Evolutionary conservation across 2,797 vertebrate species (phyloP).

Genomic region (Chiroxiphia lanceolata): DNA sequence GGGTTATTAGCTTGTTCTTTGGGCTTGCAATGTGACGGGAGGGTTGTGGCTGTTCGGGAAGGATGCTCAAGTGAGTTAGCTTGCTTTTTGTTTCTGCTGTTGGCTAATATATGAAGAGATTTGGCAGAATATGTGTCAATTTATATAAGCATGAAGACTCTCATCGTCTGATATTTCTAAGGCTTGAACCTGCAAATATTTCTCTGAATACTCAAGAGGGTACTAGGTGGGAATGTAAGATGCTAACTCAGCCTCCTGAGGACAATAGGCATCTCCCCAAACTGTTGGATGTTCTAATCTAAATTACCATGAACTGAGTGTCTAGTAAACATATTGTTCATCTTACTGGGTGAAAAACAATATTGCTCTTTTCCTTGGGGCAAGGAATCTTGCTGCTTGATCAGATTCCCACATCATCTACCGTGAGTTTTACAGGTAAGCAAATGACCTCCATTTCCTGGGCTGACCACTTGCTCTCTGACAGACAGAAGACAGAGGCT

Average conservation of each 20-base stretch:
- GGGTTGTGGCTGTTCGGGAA: not conserved
- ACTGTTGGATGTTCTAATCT: not conserved
- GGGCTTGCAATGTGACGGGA: not conserved
- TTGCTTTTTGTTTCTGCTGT: not conserved
- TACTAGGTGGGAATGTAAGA: not conserved
- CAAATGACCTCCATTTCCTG: fast-evolving
- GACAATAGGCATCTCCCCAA: not conserved
- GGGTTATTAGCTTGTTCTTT: not conserved
- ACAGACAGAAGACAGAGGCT: not conserved
- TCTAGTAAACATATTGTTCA: not conserved
- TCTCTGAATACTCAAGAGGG: not conserved
- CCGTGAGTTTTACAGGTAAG: not conserved
- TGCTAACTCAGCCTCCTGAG: not conserved
- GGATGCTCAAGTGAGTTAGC: not conserved
- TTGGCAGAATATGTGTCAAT: not conserved
- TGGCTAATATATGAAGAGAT: not conserved
- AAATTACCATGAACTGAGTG: not conserved
- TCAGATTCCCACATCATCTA: not conserved
- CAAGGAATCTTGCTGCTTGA: not conserved
- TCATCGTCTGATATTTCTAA: not conserved
- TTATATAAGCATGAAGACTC: not conserved
- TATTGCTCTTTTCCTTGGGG: not conserved
- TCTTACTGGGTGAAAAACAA: not conserved
- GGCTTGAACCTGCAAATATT: not conserved
- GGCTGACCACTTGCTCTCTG: not conserved